phyloP scores from a whole-genome alignment of 1,140 invertebrate species.

The Tribolium madens region DNA sequence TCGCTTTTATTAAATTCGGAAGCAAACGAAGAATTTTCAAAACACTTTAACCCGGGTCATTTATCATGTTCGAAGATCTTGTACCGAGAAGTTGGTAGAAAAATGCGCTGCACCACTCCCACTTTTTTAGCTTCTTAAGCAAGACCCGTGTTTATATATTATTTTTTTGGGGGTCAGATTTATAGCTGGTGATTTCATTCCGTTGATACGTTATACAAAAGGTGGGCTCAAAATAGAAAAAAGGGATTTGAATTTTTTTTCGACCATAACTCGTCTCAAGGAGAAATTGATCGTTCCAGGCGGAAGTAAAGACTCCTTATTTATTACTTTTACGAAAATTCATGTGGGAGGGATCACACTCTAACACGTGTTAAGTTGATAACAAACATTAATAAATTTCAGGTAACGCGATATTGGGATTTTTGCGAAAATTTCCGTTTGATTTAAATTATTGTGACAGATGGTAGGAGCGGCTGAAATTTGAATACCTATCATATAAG shows the following conservation, averaged over 20 bases:
- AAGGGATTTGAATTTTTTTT: constrained; percentile 27
- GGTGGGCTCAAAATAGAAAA: constrained; percentile 16
- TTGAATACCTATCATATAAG: neutral
- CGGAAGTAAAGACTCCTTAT: neutral
- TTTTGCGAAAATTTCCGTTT: neutral
- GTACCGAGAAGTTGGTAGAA: constrained; percentile 4
- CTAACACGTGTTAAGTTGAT: neutral
- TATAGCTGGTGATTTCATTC: constrained; percentile 22
- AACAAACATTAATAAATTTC: neutral
- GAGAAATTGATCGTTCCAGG: neutral
- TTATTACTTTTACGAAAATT: constrained; percentile 1
- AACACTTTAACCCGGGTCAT: neutral
- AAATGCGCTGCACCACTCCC: constrained; percentile 29
- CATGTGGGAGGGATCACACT: neutral
- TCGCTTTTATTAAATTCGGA: constrained; percentile 1
- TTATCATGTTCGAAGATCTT: constrained; percentile 23
- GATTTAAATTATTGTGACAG: neutral
- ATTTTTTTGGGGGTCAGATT: constrained; percentile 17
- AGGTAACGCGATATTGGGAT: neutral
- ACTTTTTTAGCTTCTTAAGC: constrained; percentile 32
- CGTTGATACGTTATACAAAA: constrained; percentile 23
- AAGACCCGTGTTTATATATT: constrained; percentile 31
- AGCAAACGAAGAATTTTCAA: neutral
- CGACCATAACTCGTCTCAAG: neutral
- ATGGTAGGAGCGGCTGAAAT: neutral